These are phyloP conservation scores for Anas capensis DNA, from an alignment of 2,797 vertebrate species.

Conservation along the genomic window DNA sequence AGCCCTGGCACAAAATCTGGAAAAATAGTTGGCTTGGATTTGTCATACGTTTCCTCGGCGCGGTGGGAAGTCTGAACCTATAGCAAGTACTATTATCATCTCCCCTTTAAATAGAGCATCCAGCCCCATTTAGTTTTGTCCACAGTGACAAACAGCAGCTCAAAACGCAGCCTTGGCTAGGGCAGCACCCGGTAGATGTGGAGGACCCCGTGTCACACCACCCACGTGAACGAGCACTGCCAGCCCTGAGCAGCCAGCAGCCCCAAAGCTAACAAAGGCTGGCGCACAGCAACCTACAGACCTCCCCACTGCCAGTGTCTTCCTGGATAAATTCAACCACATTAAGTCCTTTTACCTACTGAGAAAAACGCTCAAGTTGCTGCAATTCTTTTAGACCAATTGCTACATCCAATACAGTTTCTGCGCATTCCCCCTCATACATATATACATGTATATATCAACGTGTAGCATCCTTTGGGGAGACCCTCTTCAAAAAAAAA, in stretches of 20 bases:
- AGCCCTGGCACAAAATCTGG: constrained; percentile 45
- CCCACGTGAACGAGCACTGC: neutral
- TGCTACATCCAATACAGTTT: neutral
- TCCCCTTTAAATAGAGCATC: neutral
- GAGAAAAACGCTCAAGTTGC: neutral
- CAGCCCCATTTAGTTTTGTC: neutral
- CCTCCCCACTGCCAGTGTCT: neutral
- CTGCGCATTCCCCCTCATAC: accelerated
- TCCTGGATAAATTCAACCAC: neutral
- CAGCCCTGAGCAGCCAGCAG: neutral
- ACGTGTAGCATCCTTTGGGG: neutral
- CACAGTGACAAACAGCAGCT: neutral
- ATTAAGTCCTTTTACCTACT: neutral
- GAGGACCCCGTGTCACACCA: neutral
- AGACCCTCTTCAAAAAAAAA: neutral
- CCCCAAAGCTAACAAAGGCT: neutral
- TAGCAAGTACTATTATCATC: neutral
- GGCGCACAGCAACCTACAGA: neutral
- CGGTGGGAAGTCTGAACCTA: constrained; percentile 21
- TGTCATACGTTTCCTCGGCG: neutral
- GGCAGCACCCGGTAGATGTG: neutral
- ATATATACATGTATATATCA: too few relatives aligned
- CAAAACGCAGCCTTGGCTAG: neutral
- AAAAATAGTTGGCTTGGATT: constrained; percentile 30
- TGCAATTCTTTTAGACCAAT: neutral